Evolutionary conservation across 2,888 invertebrate genomes (phyloP).

Genomic region (Bimastos eiseni): DNA sequence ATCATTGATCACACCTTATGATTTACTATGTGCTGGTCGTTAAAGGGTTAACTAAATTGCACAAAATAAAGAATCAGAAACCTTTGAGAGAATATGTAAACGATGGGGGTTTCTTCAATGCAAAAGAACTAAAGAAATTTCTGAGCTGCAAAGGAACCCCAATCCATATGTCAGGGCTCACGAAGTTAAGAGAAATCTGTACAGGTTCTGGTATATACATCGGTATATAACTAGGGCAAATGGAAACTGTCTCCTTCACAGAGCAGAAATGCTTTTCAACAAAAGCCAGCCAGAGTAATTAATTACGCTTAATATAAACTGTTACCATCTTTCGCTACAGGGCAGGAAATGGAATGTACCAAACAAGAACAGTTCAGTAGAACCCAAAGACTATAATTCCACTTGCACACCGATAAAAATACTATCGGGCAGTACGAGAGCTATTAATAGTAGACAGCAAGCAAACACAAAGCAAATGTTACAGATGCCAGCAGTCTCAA

Average conservation of each 20-base stretch:
- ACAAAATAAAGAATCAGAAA: too few species aligned
- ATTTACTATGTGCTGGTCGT: too few species aligned
- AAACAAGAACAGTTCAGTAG: not conserved
- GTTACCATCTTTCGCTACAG: not conserved
- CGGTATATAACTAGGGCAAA: not conserved
- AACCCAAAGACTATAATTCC: not conserved
- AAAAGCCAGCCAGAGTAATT: not conserved
- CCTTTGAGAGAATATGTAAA: too few species aligned
- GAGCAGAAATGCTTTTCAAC: not conserved
- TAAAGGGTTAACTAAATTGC: too few species aligned
- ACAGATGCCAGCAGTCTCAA: not conserved
- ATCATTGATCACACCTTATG: too few species aligned
- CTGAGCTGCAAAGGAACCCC: too few species aligned
- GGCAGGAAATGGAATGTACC: not conserved
- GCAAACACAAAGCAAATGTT: not conserved
- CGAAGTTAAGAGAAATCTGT: too few species aligned
- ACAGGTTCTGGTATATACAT: too few species aligned
- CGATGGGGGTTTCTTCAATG: too few species aligned
- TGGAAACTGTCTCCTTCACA: not conserved
- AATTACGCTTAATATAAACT: not conserved
- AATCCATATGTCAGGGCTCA: too few species aligned
- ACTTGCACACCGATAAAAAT: not conserved
- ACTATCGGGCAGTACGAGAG: not conserved
- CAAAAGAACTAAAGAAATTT: too few species aligned
- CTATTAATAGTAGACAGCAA: slow-evolving; percentile 1